Evolutionary conservation across 92 coral and sea anemone genomes (phyloP).

Genomic region (Siderastrea siderea): DNA sequence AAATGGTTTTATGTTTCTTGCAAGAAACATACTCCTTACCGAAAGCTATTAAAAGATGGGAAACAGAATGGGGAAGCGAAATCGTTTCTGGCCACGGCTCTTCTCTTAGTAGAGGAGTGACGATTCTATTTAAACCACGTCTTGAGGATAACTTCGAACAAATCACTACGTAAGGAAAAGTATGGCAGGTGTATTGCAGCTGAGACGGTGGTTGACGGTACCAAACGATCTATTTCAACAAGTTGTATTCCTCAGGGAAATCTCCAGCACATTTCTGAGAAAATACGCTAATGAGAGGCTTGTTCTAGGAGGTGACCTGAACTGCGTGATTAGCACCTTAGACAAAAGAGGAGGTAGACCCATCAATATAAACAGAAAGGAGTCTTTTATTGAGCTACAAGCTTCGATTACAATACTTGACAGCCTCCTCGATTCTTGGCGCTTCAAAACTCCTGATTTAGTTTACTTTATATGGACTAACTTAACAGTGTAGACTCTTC

Average conservation of each 20-base stretch:
- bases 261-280: conserved; percentile 3
- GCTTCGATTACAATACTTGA: neutral
- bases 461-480: conserved; percentile 23
- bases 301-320: conserved; percentile 25
- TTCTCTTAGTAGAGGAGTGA: conserved; percentile 24
- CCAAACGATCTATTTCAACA: conserved; percentile 20
- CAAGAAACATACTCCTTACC: conserved; percentile 1
- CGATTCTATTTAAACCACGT: conserved; percentile 24
- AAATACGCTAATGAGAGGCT: neutral
- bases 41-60: conserved; percentile 8
- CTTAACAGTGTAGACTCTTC: conserved; percentile 25
- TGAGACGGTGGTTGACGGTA: conserved; percentile 15
- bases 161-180: neutral
- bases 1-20: conserved; percentile 10
- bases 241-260: conserved; percentile 17
- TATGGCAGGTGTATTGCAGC: neutral
- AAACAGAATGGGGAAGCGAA: conserved; percentile 32
- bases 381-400: neutral
- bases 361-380: neutral
- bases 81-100: conserved; percentile 33
- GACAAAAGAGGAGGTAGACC: conserved; percentile 16
- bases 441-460: conserved; percentile 12
- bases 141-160: neutral
- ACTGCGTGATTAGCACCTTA: neutral
- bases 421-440: neutral